These are phyloP conservation scores for Drosophila barbarae DNA, from an alignment of 2,888 invertebrate genomes.

Conservation along the genomic window DNA sequence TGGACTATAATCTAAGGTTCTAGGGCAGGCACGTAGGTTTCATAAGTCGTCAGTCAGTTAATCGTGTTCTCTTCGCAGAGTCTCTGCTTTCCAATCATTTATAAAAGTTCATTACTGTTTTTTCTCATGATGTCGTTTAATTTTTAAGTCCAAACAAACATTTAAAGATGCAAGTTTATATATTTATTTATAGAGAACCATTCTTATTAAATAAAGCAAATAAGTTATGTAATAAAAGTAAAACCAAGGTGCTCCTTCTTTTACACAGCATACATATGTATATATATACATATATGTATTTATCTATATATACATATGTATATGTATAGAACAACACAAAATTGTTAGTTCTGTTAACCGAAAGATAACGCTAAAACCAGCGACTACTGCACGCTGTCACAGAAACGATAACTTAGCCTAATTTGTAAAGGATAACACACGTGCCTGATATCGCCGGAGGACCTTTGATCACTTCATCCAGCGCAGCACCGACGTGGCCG, in stretches of 20 bases:
- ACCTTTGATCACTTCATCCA: constrained; percentile 73
- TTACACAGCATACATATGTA: constrained; percentile 24
- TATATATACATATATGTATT: constrained; percentile 6
- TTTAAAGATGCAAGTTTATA: constrained; percentile 49
- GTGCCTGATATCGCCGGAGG: constrained; percentile 29
- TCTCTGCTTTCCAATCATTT: constrained; percentile 21
- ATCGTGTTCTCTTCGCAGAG: constrained; percentile 6
- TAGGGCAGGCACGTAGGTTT: constrained; percentile 21
- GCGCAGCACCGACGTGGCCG: constrained; percentile 90
- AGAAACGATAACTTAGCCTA: constrained; percentile 48
- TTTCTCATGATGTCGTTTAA: constrained; percentile 16
- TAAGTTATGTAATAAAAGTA: constrained; percentile 62
- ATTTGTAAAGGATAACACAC: constrained; percentile 56
- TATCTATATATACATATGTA: not conserved
- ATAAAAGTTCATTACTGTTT: constrained; percentile 31
- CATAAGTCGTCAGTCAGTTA: constrained; percentile 12
- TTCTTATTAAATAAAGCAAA: constrained; percentile 68
- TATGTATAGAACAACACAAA: constrained; percentile 14
- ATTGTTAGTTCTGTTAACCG: constrained; percentile 29
- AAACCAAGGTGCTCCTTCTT: constrained; percentile 25
- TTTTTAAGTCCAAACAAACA: constrained; percentile 41
- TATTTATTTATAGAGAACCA: constrained; percentile 68
- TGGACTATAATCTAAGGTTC: constrained; percentile 20
- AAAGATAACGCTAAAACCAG: constrained; percentile 31
- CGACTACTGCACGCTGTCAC: constrained; percentile 21